Evolutionary conservation across 1,140 invertebrate genomes (phyloP).

Genomic region (Drosophila obscura): DNA sequence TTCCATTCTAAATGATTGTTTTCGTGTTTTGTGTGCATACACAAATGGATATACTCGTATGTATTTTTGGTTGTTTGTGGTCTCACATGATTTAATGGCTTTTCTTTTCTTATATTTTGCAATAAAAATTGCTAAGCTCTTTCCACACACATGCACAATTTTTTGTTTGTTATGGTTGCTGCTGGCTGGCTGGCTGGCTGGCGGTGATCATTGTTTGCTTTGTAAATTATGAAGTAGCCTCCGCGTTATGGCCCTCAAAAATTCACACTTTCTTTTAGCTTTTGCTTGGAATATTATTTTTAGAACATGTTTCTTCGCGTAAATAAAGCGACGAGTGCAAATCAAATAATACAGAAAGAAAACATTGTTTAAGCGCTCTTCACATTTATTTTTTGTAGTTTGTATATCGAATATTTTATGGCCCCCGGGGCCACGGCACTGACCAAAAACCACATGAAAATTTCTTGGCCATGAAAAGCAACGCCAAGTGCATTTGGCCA

Average conservation of each 20-base stretch:
- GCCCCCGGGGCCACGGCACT: slow-evolving; percentile 48
- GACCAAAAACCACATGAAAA: slow-evolving; percentile 11
- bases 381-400: slow-evolving; percentile 6
- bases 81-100: slow-evolving; percentile 59
- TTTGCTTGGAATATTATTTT: slow-evolving; percentile 56
- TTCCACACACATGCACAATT: slow-evolving; percentile 2
- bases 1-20: slow-evolving; percentile 24
- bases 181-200: slow-evolving; percentile 15
- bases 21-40: slow-evolving; percentile 1
- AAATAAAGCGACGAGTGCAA: slow-evolving; percentile 53
- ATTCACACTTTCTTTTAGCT: slow-evolving; percentile 74
- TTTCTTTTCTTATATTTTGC: slow-evolving; percentile 36
- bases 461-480: slow-evolving; percentile 51
- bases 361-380: slow-evolving; percentile 50
- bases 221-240: slow-evolving; percentile 69
- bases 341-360: slow-evolving; percentile 36
- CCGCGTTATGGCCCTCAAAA: slow-evolving; percentile 58
- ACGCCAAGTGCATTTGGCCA: slow-evolving; percentile 48
- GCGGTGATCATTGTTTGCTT: slow-evolving; percentile 53
- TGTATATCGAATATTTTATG: slow-evolving; percentile 16
- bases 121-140: slow-evolving; percentile 24
- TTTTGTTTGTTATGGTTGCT: slow-evolving; percentile 22
- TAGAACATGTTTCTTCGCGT: slow-evolving; percentile 44
- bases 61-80: slow-evolving; percentile 25
- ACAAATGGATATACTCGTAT: neutral